Evolutionary conservation across 92 coral and sea anemone species (phyloP).

Genomic region (Palythoa heliodiscus): DNA sequence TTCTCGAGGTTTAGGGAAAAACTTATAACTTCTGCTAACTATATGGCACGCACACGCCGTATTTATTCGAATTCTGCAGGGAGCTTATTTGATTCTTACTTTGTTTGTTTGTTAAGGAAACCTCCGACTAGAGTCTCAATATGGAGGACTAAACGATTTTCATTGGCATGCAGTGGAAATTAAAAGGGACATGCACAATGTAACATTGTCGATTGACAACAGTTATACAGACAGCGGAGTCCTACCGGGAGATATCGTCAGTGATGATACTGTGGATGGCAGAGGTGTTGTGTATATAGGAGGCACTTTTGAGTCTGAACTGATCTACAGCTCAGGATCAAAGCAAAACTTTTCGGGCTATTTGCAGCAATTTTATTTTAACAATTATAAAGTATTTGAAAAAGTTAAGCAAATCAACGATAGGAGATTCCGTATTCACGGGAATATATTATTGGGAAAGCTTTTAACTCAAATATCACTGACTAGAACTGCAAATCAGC

Average conservation of each 20-base stretch:
- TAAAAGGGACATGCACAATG: conserved; percentile 18
- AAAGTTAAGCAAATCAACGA: conserved; percentile 51
- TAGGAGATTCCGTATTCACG: conserved; percentile 60
- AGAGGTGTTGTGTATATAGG: conserved; percentile 5
- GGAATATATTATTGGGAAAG: conserved; percentile 62
- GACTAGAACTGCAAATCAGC: conserved; percentile 5
- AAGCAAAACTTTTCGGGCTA: conserved; percentile 72
- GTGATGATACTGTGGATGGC: neutral
- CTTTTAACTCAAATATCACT: conserved; percentile 20
- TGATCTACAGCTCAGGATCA: conserved; percentile 36
- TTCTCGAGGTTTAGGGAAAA: no score
- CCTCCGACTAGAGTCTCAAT: conserved; percentile 18
- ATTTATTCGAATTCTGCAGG: no score
- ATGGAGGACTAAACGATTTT: conserved; percentile 23
- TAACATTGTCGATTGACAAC: conserved; percentile 21
- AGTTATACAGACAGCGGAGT: conserved; percentile 10
- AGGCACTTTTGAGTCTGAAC: conserved; percentile 3
- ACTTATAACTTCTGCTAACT: no score
- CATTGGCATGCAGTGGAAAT: conserved; percentile 41
- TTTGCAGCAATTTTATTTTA: conserved; percentile 73
- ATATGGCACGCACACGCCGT: no score
- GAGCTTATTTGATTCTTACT: neutral
- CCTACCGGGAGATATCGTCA: neutral
- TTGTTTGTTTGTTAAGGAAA: conserved; percentile 6
- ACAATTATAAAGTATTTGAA: conserved; percentile 63